These are phyloP conservation scores for Phainopepla nitens DNA, from an alignment of 2,113 vertebrate species.

Conservation along the genomic window DNA sequence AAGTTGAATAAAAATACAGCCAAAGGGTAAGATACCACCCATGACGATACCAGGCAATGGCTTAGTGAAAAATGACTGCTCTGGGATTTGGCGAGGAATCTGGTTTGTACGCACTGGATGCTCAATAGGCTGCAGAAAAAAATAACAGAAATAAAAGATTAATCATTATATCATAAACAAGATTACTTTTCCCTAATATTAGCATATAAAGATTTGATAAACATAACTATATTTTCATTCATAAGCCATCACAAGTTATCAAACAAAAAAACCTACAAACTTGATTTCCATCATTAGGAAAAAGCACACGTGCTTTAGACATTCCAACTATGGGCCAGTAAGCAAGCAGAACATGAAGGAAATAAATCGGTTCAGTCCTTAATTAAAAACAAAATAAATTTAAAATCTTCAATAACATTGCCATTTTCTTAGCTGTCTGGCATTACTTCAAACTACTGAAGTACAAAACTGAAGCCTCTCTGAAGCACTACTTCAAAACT, in stretches of 20 bases:
- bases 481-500: neutral
- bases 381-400: neutral
- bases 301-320: neutral
- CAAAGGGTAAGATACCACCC: conserved; percentile 89
- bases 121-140: conserved; percentile 77
- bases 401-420: fast-evolving
- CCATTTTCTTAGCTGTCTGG: neutral
- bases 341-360: neutral
- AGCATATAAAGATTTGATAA: neutral
- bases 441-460: neutral
- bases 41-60: conserved; percentile 84
- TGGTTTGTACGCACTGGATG: conserved; percentile 87
- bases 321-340: neutral
- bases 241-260: neutral
- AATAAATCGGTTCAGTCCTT: neutral
- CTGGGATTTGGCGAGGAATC: conserved; percentile 83
- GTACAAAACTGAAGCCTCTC: neutral
- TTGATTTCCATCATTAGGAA: neutral
- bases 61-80: conserved; percentile 87
- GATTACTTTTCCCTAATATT: neutral
- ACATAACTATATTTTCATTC: neutral
- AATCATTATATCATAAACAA: neutral
- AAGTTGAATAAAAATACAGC: conserved; percentile 92
- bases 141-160: neutral
- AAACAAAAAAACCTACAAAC: neutral